phyloP scores from a whole-genome alignment of 2,113 vertebrate species.

The Tichodroma muraria region DNA sequence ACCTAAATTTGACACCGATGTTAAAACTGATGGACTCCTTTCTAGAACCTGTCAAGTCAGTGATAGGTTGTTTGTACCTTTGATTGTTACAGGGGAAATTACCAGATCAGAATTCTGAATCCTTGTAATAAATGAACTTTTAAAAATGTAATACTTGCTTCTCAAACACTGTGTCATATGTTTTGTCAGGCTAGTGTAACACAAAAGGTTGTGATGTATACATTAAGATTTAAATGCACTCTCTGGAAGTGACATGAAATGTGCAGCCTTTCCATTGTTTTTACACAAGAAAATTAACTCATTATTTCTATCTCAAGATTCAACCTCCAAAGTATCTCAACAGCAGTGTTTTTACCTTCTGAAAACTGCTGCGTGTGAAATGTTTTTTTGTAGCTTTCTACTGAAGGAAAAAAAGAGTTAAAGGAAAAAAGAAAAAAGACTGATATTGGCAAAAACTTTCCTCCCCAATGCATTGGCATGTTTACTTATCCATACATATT shows the following conservation, averaged over 20 bases:
- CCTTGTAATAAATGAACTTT: slow-evolving; percentile 17
- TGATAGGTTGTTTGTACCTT: slow-evolving; percentile 17
- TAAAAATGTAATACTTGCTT: slow-evolving; percentile 23
- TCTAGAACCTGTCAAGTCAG: slow-evolving; percentile 15
- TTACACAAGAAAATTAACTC: slow-evolving; percentile 38
- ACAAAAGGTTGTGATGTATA: slow-evolving; percentile 28
- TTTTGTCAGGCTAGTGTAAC: slow-evolving; percentile 36
- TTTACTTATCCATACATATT: not conserved
- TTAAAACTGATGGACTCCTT: slow-evolving; percentile 36
- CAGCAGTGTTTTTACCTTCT: not conserved
- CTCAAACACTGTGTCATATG: not conserved
- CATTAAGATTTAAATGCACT: slow-evolving; percentile 12
- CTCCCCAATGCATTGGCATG: not conserved
- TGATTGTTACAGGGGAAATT: slow-evolving; percentile 33
- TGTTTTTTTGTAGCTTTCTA: not conserved
- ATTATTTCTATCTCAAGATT: not conserved
- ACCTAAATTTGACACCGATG: not conserved
- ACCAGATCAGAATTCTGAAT: slow-evolving; percentile 40
- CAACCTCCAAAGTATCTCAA: not conserved
- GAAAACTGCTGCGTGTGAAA: not conserved
- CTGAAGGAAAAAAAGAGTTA: not conserved
- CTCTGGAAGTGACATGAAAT: slow-evolving; percentile 6
- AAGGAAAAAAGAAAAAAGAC: not conserved
- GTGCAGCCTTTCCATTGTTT: not conserved
- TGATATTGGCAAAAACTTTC: not conserved